These are phyloP conservation scores for Aphrocallistes beatrix DNA, from an alignment of 37 sponge, comb jelly and placozoan species.

Conservation along the genomic window DNA sequence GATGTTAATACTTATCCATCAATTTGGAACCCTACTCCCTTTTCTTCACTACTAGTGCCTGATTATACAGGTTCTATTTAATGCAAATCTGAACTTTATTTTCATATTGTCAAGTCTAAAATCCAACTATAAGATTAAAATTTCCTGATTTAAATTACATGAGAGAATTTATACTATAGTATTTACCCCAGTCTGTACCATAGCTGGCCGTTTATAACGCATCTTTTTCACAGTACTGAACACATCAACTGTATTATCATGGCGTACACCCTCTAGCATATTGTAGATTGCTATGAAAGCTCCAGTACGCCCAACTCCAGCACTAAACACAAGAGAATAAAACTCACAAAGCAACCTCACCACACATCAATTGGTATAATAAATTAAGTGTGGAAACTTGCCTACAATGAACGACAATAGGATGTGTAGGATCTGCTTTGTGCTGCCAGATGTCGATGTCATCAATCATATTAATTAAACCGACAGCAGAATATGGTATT, in stretches of 20 bases:
- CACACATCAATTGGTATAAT: neutral
- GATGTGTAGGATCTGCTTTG: neutral
- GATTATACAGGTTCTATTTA: too few species aligned
- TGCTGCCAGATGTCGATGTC: slow-evolving; percentile 69
- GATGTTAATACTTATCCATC: too few species aligned
- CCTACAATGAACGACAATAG: neutral
- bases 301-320: slow-evolving; percentile 86
- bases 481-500: slow-evolving; percentile 38
- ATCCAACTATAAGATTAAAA: too few species aligned
- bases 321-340: slow-evolving; percentile 30
- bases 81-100: too few species aligned
- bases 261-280: slow-evolving; percentile 56
- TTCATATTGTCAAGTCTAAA: too few species aligned
- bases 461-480: slow-evolving; percentile 66
- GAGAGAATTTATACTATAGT: too few species aligned
- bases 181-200: slow-evolving; percentile 89
- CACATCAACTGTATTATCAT: slow-evolving; percentile 73
- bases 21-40: too few species aligned
- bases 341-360: neutral
- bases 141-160: too few species aligned
- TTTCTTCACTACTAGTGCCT: too few species aligned
- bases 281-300: slow-evolving; percentile 71
- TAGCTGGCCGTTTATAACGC: slow-evolving; percentile 81
- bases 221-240: slow-evolving; percentile 84
- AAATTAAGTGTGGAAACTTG: neutral